phyloP scores from a whole-genome alignment of 2,113 vertebrate genomes.

The Maccullochella peelii region DNA sequence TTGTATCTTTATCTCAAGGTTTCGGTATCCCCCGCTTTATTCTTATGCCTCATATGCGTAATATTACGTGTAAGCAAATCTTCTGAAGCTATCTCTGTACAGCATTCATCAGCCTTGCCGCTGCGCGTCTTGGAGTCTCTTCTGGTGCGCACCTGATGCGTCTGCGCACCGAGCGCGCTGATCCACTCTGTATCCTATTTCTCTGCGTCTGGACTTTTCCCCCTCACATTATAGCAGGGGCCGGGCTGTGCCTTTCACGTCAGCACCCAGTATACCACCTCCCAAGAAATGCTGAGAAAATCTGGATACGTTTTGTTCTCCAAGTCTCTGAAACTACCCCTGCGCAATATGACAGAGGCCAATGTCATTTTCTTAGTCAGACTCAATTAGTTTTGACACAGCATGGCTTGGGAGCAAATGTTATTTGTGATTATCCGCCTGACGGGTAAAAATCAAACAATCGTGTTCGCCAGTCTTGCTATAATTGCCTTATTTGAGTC shows the following conservation, averaged over 20 bases:
- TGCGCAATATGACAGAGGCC: neutral
- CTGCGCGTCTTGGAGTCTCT: slow-evolving; percentile 32
- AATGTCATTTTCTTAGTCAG: neutral
- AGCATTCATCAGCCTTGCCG: neutral
- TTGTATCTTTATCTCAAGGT: neutral
- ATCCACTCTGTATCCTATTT: slow-evolving; percentile 40
- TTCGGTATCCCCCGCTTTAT: neutral
- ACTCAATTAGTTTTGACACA: slow-evolving; percentile 9
- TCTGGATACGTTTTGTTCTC: neutral
- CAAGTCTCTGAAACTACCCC: neutral
- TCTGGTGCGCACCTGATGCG: slow-evolving; percentile 64
- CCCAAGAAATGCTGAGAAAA: slow-evolving; percentile 19
- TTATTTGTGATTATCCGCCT: neutral
- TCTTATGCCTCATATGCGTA: neutral
- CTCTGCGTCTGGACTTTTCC: slow-evolving; percentile 43
- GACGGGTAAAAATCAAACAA: neutral
- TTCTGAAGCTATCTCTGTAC: too few species aligned
- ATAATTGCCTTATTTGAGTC: neutral
- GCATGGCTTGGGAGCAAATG: neutral
- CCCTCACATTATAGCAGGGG: slow-evolving; percentile 56
- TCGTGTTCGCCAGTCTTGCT: neutral
- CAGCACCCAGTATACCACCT: slow-evolving; percentile 64
- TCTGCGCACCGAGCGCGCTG: slow-evolving; percentile 37
- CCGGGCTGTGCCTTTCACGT: slow-evolving; percentile 69
- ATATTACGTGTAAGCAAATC: neutral